Conservation (phyloP, 1,140 invertebrate genomes). For the Drosophila chauvacae region DNA sequence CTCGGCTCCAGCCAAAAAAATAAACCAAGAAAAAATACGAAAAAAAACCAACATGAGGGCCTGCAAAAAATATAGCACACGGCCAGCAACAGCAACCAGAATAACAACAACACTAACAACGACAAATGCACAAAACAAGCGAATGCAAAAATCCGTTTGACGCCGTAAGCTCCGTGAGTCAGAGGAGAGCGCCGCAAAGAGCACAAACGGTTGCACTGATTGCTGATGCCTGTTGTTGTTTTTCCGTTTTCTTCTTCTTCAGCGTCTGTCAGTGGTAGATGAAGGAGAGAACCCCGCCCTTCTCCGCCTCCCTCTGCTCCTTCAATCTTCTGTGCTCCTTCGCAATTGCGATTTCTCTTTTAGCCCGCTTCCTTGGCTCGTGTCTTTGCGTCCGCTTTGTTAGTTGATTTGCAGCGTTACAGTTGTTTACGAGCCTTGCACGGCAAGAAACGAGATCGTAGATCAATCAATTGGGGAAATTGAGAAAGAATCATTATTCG, state of each 20-base stretch:
- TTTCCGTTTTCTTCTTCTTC: constrained; percentile 1
- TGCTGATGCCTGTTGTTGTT: constrained; percentile 43
- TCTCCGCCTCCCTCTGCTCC: not conserved
- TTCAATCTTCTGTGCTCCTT: constrained; percentile 21
- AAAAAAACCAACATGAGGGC: constrained; percentile 40
- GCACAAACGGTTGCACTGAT: constrained; percentile 66
- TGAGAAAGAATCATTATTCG: not conserved
- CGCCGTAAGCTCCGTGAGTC: constrained; percentile 74
- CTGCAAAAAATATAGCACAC: constrained; percentile 43
- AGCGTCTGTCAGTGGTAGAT: constrained; percentile 17
- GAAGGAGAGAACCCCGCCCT: constrained; percentile 26
- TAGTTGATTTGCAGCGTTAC: constrained; percentile 66
- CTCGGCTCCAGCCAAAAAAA: constrained; percentile 35
- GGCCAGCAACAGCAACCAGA: constrained; percentile 18
- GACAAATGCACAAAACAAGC: constrained; percentile 40
- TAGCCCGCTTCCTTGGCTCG: constrained; percentile 42
- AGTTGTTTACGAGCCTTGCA: constrained; percentile 49
- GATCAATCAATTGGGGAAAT: not conserved
- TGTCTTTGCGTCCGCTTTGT: constrained; percentile 55
- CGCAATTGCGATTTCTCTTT: constrained; percentile 63
- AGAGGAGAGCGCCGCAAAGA: constrained; percentile 35
- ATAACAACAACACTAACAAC: constrained; percentile 20
- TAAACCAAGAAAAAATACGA: constrained; percentile 4
- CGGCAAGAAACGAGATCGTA: not conserved
- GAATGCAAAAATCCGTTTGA: constrained; percentile 81